Percentiles rank a stretch among this genome's conserved stretches.
phyloP scores from a whole-genome alignment of 2,888 invertebrate species.

The Pseudoips prasinana region DNA sequence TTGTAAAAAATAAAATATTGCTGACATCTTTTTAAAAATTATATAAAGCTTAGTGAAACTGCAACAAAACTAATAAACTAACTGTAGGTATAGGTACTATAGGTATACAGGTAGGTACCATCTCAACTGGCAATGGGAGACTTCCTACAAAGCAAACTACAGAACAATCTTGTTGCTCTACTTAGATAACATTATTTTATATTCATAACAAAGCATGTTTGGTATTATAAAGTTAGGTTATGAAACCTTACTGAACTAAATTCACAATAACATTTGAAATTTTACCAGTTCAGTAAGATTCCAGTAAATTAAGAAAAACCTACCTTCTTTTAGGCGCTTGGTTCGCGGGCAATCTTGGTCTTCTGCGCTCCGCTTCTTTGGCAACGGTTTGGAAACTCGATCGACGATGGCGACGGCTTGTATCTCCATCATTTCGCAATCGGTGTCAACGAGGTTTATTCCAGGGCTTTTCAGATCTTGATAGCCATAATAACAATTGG shows the following conservation, averaged over 20 bases:
- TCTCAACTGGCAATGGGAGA: constrained; percentile 35
- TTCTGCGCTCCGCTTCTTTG: constrained; percentile 69
- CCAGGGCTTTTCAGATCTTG: constrained; percentile 54
- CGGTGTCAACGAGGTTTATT: constrained; percentile 44
- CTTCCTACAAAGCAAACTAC: constrained; percentile 43
- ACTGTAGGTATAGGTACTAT: neutral
- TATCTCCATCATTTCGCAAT: constrained; percentile 71
- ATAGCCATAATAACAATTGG: constrained; percentile 79
- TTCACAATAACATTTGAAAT: constrained; percentile 7
- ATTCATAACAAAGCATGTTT: constrained; percentile 13
- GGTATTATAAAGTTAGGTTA: constrained; percentile 18
- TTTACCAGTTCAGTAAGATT: constrained; percentile 49
- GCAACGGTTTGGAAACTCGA: constrained; percentile 39
- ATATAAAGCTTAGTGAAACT: constrained; percentile 48
- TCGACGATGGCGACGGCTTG: constrained; percentile 28
- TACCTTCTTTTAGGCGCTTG: constrained; percentile 75
- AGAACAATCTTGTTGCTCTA: constrained; percentile 33
- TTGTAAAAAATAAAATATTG: no score
- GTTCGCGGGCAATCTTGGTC: constrained; percentile 55
- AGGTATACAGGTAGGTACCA: constrained; percentile 17
- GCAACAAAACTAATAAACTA: constrained; percentile 59
- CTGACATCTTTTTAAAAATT: no score
- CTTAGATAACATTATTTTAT: no score
- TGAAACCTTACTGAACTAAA: constrained; percentile 48
- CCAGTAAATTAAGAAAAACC: constrained; percentile 37